Conservation (phyloP, 2,797 vertebrate species). For the Potorous gilbertii region DNA sequence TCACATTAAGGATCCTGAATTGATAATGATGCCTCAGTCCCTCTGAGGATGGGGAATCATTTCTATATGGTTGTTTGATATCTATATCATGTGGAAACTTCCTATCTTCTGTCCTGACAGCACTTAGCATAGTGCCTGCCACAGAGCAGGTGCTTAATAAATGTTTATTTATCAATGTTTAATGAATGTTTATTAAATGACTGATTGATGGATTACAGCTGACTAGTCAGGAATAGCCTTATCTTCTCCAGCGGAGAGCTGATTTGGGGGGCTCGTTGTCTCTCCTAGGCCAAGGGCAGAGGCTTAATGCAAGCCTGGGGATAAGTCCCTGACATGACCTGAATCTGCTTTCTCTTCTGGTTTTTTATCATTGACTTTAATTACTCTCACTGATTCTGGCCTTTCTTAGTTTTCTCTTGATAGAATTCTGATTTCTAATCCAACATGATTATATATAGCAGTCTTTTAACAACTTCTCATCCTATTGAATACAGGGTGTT, state of each 20-base stretch:
- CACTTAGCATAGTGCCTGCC: too few species aligned
- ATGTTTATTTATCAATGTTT: background rate
- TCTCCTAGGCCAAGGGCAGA: background rate
- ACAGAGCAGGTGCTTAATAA: background rate
- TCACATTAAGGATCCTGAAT: background rate
- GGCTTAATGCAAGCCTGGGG: background rate
- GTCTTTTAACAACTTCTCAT: conserved; percentile 39
- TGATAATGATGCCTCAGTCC: background rate
- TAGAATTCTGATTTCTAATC: background rate
- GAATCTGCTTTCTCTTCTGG: background rate
- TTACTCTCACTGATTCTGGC: background rate
- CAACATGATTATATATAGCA: background rate
- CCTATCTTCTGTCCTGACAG: background rate
- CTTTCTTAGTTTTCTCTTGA: background rate
- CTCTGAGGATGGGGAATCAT: background rate
- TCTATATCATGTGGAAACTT: background rate
- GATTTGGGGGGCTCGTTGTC: background rate
- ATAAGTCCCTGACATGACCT: background rate
- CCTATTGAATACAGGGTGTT: background rate
- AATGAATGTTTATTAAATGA: background rate
- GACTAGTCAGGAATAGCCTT: background rate
- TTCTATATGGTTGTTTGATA: background rate
- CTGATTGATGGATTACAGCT: background rate
- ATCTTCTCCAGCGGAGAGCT: conserved; percentile 19
- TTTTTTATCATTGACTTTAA: conserved; percentile 34